A percentile compares a stretch with the other conserved stretches of the same genome.
These are phyloP conservation scores for Aldrovandia affinis DNA, from an alignment of 2,797 vertebrate genomes.

Conservation along the genomic window DNA sequence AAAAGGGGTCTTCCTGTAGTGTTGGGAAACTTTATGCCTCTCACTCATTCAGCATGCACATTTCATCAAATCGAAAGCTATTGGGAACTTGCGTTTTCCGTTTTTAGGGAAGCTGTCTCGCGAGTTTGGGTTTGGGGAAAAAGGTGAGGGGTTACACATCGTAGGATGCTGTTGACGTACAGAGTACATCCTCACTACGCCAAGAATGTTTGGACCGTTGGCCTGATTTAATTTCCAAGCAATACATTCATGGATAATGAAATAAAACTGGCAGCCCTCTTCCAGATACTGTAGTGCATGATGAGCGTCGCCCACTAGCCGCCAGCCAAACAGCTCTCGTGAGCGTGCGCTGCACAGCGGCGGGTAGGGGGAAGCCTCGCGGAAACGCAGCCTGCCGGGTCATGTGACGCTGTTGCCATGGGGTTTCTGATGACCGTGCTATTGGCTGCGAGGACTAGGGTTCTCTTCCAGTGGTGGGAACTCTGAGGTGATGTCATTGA, in stretches of 20 bases:
- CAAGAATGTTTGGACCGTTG: not conserved
- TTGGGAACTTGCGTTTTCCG: not conserved
- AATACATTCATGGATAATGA: not conserved
- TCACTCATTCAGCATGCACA: not conserved
- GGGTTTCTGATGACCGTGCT: slow-evolving; percentile 66
- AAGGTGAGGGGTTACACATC: not conserved
- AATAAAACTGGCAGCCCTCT: not conserved
- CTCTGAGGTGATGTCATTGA: slow-evolving; percentile 55
- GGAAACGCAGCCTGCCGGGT: slow-evolving; percentile 49
- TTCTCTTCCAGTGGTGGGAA: slow-evolving; percentile 18
- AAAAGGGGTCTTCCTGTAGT: not conserved
- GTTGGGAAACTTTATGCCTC: not conserved
- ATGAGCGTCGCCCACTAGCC: slow-evolving; percentile 21
- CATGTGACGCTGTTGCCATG: slow-evolving; percentile 79
- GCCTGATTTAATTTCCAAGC: not conserved
- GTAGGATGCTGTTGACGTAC: not conserved
- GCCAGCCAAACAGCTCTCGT: slow-evolving; percentile 67
- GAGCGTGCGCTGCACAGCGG: slow-evolving; percentile 61
- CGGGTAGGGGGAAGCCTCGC: slow-evolving; percentile 55
- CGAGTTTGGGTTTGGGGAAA: not conserved
- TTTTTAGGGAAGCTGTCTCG: slow-evolving; percentile 5
- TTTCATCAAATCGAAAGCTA: not conserved
- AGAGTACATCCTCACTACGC: not conserved
- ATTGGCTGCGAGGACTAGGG: slow-evolving; percentile 51
- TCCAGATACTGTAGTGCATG: not conserved